Evolutionary conservation across 1,140 invertebrate genomes (phyloP).

Genomic region (Eurosta solidaginis): DNA sequence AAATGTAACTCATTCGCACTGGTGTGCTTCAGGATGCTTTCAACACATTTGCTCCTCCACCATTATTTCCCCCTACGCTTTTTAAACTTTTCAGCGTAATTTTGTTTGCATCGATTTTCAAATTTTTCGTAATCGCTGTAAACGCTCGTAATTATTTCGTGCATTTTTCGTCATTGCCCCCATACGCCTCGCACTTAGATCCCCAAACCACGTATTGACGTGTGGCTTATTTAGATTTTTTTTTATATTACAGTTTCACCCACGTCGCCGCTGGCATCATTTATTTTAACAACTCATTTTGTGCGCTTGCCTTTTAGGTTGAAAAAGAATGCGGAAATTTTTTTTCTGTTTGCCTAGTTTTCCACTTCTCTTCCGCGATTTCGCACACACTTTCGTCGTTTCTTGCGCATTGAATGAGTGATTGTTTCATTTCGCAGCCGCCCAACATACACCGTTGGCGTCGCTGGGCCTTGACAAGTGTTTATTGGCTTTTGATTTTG

Average conservation of each 20-base stretch:
- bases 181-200: not conserved
- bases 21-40: too few species aligned
- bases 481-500: constrained; percentile 1
- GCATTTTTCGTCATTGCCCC: not conserved
- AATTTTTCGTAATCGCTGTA: not conserved
- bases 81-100: not conserved
- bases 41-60: too few species aligned
- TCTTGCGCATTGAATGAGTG: not conserved
- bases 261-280: not conserved
- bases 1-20: too few species aligned
- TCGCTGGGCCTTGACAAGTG: not conserved
- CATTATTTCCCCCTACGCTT: too few species aligned
- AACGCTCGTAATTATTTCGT: not conserved
- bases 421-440: not conserved
- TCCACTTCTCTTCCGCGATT: not conserved
- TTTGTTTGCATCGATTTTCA: too few species aligned
- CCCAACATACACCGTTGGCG: not conserved
- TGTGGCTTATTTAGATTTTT: not conserved
- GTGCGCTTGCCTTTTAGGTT: not conserved
- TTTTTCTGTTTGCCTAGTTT: not conserved
- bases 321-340: constrained; percentile 1
- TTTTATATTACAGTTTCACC: not conserved
- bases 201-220: too few species aligned
- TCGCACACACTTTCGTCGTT: not conserved
- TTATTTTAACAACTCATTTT: not conserved